Conservation (phyloP, 2,113 vertebrate genomes). For the Murina feae region DNA sequence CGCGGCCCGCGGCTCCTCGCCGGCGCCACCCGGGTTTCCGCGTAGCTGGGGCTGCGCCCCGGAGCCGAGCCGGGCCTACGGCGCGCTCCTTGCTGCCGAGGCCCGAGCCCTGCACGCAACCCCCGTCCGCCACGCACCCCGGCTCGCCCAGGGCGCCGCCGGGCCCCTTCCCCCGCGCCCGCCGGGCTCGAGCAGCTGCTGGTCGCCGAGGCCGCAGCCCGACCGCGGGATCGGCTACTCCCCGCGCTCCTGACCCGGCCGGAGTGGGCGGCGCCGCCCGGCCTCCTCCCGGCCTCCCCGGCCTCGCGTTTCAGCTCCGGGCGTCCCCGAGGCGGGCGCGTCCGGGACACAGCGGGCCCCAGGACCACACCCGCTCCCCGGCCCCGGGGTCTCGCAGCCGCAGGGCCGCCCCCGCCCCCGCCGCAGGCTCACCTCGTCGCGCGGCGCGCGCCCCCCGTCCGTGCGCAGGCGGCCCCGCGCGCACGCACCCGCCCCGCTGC, state of each 20-base stretch:
- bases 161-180: neutral
- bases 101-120: neutral
- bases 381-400: fast-evolving
- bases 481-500: neutral
- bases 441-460: neutral
- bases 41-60: fast-evolving
- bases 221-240: neutral
- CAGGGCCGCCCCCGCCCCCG: fast-evolving
- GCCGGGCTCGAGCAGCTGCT: neutral
- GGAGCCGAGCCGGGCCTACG: neutral
- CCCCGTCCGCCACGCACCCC: no score
- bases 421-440: neutral
- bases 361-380: neutral
- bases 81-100: fast-evolving
- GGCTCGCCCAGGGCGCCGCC: neutral
- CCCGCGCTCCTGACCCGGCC: neutral
- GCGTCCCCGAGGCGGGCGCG: neutral
- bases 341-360: fast-evolving
- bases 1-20: neutral
- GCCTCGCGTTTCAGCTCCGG: fast-evolving
- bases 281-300: neutral
- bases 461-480: neutral
- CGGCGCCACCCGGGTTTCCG: neutral
- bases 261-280: neutral
- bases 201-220: neutral